Evolutionary conservation across 2,113 vertebrate genomes (phyloP).

Genomic region (Pluvialis apricaria): DNA sequence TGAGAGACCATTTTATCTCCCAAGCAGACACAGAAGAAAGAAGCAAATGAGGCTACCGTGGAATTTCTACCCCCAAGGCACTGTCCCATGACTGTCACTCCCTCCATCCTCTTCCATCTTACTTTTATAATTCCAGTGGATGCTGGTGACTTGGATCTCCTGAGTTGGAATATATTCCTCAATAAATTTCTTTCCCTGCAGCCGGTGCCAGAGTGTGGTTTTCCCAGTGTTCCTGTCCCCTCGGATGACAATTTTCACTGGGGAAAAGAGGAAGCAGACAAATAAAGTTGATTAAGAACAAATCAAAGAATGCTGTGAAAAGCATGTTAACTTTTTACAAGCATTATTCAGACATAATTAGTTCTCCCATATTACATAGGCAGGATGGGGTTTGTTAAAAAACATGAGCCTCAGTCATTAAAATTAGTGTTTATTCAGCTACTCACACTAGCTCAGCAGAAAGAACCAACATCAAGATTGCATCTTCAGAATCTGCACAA

Average conservation of each 20-base stretch:
- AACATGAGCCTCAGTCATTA: neutral
- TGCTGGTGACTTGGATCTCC: constrained; percentile 99
- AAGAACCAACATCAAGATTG: neutral
- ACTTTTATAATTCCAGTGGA: constrained; percentile 99
- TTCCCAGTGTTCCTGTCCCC: constrained; percentile 98
- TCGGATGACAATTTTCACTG: constrained; percentile 99
- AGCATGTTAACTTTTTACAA: neutral
- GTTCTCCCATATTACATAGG: neutral
- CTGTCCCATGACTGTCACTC: neutral
- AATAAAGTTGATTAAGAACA: neutral
- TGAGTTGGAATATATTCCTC: constrained; percentile 98
- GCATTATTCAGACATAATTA: neutral
- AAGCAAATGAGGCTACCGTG: neutral
- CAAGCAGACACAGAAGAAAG: neutral
- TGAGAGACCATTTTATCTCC: neutral
- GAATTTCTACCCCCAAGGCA: neutral
- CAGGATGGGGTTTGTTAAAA: neutral
- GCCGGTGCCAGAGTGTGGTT: constrained; percentile 94
- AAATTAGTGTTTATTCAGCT: constrained; percentile 14
- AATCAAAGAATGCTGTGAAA: neutral
- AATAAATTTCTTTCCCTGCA: constrained; percentile 93
- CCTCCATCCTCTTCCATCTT: constrained; percentile 56
- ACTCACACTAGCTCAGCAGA: neutral
- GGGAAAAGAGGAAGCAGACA: neutral
- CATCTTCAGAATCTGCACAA: neutral